Evolutionary conservation across 2,113 vertebrate species (phyloP).

Genomic region (Phalacrocorax brasilianus): DNA sequence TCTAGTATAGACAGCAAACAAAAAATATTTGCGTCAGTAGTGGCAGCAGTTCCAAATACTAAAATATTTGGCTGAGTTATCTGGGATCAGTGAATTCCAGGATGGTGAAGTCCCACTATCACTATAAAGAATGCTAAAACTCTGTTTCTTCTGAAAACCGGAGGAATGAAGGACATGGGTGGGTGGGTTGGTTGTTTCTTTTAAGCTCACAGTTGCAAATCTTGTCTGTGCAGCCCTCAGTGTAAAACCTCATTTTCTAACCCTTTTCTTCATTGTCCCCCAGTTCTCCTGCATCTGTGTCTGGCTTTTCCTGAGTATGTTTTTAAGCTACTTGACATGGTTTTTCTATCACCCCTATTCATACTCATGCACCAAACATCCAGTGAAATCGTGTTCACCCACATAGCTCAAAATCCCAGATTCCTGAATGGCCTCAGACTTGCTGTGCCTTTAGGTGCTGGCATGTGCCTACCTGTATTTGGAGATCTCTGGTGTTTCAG

Average conservation of each 20-base stretch:
- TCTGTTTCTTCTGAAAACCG: rapidly evolving
- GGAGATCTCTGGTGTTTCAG: not conserved
- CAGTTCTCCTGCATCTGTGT: too few species aligned
- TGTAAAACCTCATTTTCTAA: not conserved
- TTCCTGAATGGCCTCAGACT: not conserved
- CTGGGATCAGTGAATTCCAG: not conserved
- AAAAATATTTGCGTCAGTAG: not conserved
- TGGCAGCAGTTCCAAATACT: not conserved
- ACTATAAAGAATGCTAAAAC: not conserved
- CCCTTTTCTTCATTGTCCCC: not conserved
- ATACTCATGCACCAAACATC: rapidly evolving
- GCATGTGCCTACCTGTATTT: not conserved
- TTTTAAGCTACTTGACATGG: rapidly evolving
- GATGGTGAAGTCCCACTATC: not conserved
- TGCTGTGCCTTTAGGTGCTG: not conserved
- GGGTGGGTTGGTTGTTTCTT: too few species aligned
- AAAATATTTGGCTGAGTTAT: not conserved
- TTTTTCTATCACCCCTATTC: not conserved
- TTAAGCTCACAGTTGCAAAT: not conserved
- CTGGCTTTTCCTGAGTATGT: not conserved
- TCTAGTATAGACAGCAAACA: rapidly evolving
- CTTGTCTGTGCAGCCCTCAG: not conserved
- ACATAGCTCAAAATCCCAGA: not conserved
- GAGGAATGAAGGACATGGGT: not conserved
- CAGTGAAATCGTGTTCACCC: not conserved